Base-by-base conservation (phyloP, 2,797 vertebrate species). In the Serranus cabrilla region DNA sequence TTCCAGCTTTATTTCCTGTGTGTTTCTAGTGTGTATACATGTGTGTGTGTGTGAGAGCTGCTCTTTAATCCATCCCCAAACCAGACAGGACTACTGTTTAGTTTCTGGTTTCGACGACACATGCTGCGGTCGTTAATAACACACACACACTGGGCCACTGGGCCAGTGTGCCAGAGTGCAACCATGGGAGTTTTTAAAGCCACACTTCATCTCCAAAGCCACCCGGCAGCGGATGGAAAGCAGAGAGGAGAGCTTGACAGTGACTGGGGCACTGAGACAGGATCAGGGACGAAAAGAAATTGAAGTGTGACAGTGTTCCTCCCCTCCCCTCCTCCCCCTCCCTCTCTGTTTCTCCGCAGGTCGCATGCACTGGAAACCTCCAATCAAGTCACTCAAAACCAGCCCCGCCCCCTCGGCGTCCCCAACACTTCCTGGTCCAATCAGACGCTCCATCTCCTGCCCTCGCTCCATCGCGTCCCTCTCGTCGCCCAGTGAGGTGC, bases 381-480 rank as follows among this genome's bases (percentile, higher is more conserved):
- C 88, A 8, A 78, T 91, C 87, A 97, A 96, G 93, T 90, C 91
- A 0, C 76, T 83, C 27, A 96, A 94, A 92, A 78, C 91, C 58
- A 88, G 91, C 71, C 88, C 94, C 1, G 91, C 93, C 65, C 91
- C 95, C 1, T 93, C 94, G 0, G 92, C 91, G 7, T 94, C 96
- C 0, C 88, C 95, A 0, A 91, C 93, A 6, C 93, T 96, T 43
- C 83, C 96, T 1, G 95, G 95, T 46, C 94, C 97, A 81, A 99
- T 99, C 76, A 94, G 97, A 58, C 97, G 98, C 80, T 99, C 98
- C 34, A 96, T 98, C 82, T 99, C 98, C 78, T 99, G 98, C 85
- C 98, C 98, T 13, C 97, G 98, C 61, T 99, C 97, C 70, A 98
- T 99, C 64, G 95, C 98, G 16, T 85, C 96, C n/a, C 91, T 98